Conservation (phyloP, 1,140 invertebrate species). For the Melanaphis sacchari region DNA sequence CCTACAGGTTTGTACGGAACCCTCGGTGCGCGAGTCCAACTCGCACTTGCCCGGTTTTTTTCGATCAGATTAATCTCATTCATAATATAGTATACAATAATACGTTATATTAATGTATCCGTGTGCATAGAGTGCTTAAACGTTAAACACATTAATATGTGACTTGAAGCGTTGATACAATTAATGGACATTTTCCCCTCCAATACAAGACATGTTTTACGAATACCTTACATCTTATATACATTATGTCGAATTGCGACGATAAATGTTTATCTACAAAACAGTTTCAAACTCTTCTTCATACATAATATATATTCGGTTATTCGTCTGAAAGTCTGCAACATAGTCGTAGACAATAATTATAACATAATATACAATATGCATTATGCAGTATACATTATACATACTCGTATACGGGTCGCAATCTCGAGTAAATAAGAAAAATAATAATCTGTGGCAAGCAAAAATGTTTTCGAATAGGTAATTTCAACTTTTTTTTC, state of each 20-base stretch:
- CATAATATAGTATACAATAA: not conserved
- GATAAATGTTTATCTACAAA: not conserved
- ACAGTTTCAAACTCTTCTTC: not conserved
- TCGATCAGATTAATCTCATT: not conserved
- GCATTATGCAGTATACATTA: too few species aligned
- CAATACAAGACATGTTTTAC: not conserved
- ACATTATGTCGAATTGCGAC: not conserved
- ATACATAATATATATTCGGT: not conserved
- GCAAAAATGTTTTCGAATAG: too few species aligned
- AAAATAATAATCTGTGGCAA: too few species aligned
- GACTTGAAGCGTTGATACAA: not conserved
- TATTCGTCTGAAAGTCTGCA: not conserved
- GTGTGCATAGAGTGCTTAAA: not conserved
- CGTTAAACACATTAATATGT: not conserved
- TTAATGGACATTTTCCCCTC: not conserved
- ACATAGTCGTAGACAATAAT: not conserved
- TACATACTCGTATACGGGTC: too few species aligned
- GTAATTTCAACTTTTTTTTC: too few species aligned
- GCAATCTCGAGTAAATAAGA: too few species aligned
- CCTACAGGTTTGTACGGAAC: too few species aligned
- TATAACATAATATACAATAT: too few species aligned
- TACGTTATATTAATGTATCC: not conserved
- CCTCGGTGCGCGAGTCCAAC: too few species aligned
- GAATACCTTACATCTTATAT: not conserved
- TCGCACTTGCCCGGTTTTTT: too few species aligned